Conservation (phyloP, 2,113 vertebrate genomes). For the Myrmophylax atrothorax region DNA sequence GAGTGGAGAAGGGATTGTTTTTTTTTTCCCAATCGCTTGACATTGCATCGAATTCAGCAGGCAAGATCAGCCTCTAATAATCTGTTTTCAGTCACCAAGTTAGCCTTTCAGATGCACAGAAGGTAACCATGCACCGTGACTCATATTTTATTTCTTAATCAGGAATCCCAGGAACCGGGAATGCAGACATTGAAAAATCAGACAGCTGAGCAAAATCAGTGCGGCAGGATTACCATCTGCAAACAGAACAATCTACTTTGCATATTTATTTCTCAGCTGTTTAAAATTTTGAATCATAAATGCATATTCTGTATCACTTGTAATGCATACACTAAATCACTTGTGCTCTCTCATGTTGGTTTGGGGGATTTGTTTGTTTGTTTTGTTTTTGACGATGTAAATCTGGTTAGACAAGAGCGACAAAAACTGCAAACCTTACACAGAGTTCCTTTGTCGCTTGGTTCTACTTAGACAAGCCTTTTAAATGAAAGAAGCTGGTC, state of each 20-base stretch:
- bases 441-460: slow-evolving; percentile 32
- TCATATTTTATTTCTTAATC: slow-evolving; percentile 52
- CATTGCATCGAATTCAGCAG: background rate
- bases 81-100: background rate
- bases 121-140: slow-evolving; percentile 19
- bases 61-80: background rate
- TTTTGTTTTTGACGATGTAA: slow-evolving; percentile 33
- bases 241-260: slow-evolving; percentile 58
- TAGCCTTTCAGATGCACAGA: slow-evolving; percentile 4
- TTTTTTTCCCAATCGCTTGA: background rate
- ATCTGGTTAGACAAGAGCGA: slow-evolving; percentile 48
- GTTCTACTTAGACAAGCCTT: slow-evolving; percentile 19
- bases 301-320: slow-evolving; percentile 1
- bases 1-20: background rate
- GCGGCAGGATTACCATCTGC: slow-evolving; percentile 59
- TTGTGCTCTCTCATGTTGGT: background rate
- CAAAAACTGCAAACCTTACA: slow-evolving; percentile 31
- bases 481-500: slow-evolving; percentile 17
- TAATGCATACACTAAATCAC: background rate
- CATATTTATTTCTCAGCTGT: slow-evolving; percentile 64
- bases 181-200: slow-evolving; percentile 47
- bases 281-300: slow-evolving; percentile 37
- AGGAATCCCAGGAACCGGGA: slow-evolving; percentile 31
- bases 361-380: slow-evolving; percentile 46
- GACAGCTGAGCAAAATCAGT: slow-evolving; percentile 59